phyloP scores from a whole-genome alignment of 2,113 vertebrate species.

The Nibea coibor region DNA sequence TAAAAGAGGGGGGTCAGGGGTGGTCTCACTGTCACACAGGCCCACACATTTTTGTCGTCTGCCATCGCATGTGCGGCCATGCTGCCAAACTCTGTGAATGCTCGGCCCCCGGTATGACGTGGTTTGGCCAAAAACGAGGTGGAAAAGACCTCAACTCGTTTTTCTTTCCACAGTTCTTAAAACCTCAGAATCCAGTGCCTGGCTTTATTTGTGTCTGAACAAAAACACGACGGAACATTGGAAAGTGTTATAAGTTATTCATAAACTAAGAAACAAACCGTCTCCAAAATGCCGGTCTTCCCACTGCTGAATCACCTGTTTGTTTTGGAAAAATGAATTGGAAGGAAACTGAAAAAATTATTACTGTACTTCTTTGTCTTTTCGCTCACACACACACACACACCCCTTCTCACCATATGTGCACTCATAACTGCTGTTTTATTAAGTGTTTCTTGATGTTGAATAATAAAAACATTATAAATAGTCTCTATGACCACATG shows the following conservation, averaged over 20 bases:
- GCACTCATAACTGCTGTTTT: slow-evolving; percentile 42
- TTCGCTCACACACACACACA: slow-evolving; percentile 3
- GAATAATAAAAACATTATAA: slow-evolving; percentile 60
- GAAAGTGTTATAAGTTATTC: slow-evolving; percentile 55
- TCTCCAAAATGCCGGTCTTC: slow-evolving; percentile 46
- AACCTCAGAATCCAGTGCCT: slow-evolving; percentile 43
- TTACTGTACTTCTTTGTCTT: slow-evolving; percentile 65
- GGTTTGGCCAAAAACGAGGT: slow-evolving; percentile 61
- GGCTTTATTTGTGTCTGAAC: slow-evolving; percentile 58
- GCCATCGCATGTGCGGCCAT: slow-evolving; percentile 13
- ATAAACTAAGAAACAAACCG: slow-evolving; percentile 49
- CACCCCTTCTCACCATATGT: slow-evolving; percentile 25
- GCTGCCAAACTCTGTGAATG: slow-evolving; percentile 34
- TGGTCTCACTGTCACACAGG: slow-evolving; percentile 58
- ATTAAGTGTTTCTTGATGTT: slow-evolving; percentile 61
- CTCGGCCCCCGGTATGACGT: slow-evolving; percentile 64
- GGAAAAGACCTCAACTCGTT: slow-evolving; percentile 72
- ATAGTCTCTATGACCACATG: slow-evolving; percentile 43
- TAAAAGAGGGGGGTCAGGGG: slow-evolving; percentile 10
- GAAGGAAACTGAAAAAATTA: slow-evolving; percentile 28
- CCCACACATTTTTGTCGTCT: slow-evolving; percentile 56
- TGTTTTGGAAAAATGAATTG: slow-evolving; percentile 75
- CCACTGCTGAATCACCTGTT: slow-evolving; percentile 76
- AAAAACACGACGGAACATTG: slow-evolving; percentile 70
- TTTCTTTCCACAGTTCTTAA: slow-evolving; percentile 66